Evolutionary conservation across 1,140 invertebrate species (phyloP), one percentile per base, ranked within the genome.

Genomic region (Drosophila tsacasi): DNA sequence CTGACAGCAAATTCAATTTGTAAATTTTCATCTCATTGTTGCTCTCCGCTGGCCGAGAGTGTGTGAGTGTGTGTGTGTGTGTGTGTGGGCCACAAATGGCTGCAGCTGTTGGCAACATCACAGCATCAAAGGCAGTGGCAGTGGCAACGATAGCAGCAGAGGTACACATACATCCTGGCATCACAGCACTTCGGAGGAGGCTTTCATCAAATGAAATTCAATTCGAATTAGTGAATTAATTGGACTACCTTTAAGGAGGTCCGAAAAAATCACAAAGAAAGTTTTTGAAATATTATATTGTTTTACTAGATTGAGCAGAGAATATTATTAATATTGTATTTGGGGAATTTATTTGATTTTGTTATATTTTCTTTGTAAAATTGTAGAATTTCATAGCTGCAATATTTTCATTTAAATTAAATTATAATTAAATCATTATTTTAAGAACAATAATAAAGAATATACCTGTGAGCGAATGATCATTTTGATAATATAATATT

Each of bases 1-100:
- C 84, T 89, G 84, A 89, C 84, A 89, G 68, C 65, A 89, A 90
- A 89, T 89, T 89, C 85, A 89, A 89, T 90, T 89, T 89, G 81
- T 82, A 83, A 67, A 83, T 71, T 85, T 83, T 79, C 67, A 66
- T 80, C 60, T 61, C 59, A 67, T 63, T 81, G 78, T 81, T 80
- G 80, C 62, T 83, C 60, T 74, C 49, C 25, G 57, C 27, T 58
- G 62, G 59, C 44, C 46, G 19, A 62, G 55, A 37, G 47, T 54
- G 79, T 32, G 40, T 5, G 50, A 21, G 4, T 23, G 55, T 19
- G 39, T 57, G 54, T 25, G 50, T 44, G 27, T 30, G 67, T 46
- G 46, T 13, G 57, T 37, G 4, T 44, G 57, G 21, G 50, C 71
- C 76, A 54, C 65, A 83, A 81, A 83, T 83, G 79, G 76, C 52